Evolutionary conservation across 2,113 vertebrate species (phyloP).

Genomic region (Platysteira castanea): DNA sequence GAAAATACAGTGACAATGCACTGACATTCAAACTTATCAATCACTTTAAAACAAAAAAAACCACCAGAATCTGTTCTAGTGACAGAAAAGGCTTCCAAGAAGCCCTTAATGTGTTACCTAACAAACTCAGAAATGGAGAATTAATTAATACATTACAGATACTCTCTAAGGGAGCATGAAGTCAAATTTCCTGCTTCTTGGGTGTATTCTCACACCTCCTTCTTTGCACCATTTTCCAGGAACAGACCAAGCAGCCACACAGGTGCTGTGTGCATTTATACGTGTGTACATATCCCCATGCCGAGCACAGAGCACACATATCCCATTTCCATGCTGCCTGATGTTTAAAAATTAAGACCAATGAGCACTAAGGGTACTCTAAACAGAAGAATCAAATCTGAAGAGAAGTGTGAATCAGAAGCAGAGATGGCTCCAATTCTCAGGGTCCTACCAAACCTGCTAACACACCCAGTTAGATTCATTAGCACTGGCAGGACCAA

Average conservation of each 20-base stretch:
- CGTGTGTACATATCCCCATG: fast-evolving
- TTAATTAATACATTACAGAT: not conserved
- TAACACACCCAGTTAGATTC: not conserved
- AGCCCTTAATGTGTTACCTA: not conserved
- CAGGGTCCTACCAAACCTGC: not conserved
- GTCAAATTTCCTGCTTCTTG: not conserved
- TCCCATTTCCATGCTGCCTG: not conserved
- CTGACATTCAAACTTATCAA: not conserved
- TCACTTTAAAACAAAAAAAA: not conserved
- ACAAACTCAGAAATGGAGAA: not conserved
- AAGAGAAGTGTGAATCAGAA: not conserved
- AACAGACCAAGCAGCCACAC: not conserved
- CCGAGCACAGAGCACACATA: not conserved
- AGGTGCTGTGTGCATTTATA: fast-evolving
- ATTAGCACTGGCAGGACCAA: conserved; percentile 26
- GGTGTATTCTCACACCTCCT: not conserved
- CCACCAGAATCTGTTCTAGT: not conserved
- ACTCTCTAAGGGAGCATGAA: not conserved
- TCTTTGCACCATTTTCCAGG: not conserved
- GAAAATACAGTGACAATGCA: not conserved
- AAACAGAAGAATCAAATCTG: not conserved
- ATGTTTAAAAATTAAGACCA: not conserved
- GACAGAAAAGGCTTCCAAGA: not conserved
- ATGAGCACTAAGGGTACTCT: not conserved
- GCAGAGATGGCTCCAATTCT: not conserved